Evolutionary conservation across 2,888 invertebrate species (phyloP).

Genomic region (Brenthis ino): DNA sequence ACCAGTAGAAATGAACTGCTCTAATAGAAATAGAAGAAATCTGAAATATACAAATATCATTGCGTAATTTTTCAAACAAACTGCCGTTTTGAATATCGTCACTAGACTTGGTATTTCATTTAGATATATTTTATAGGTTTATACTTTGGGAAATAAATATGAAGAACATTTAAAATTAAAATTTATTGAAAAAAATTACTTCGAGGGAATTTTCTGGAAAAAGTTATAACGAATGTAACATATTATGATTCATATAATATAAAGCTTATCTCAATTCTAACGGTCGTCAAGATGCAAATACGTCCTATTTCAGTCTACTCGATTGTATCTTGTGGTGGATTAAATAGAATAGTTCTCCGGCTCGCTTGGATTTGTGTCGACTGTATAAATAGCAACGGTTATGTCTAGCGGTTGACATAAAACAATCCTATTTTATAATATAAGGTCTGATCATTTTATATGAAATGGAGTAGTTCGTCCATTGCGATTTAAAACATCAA

Average conservation of each 20-base stretch:
- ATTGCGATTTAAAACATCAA: too few relatives aligned
- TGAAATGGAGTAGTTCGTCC: conserved; percentile 37
- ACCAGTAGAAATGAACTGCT: too few relatives aligned
- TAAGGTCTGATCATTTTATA: conserved; percentile 44
- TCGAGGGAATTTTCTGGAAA: too few relatives aligned
- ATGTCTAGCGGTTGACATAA: conserved; percentile 42
- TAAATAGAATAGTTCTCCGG: background rate
- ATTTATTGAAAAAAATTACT: too few relatives aligned
- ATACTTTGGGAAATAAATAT: too few relatives aligned
- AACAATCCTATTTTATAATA: conserved; percentile 48
- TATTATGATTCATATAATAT: background rate
- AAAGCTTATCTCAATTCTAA: background rate
- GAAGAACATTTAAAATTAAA: too few relatives aligned
- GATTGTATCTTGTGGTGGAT: background rate
- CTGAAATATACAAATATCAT: too few relatives aligned
- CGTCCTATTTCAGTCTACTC: conserved; percentile 1
- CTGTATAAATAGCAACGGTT: conserved; percentile 12
- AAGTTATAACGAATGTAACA: background rate
- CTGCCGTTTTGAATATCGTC: too few relatives aligned
- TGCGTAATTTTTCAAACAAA: too few relatives aligned
- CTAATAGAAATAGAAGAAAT: too few relatives aligned
- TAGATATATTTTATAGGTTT: too few relatives aligned
- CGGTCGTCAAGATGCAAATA: conserved; percentile 1
- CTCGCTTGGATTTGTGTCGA: background rate
- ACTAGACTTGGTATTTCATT: too few relatives aligned